phyloP scores from a whole-genome alignment of 2,888 invertebrate species.

The Ditula angustiorana region DNA sequence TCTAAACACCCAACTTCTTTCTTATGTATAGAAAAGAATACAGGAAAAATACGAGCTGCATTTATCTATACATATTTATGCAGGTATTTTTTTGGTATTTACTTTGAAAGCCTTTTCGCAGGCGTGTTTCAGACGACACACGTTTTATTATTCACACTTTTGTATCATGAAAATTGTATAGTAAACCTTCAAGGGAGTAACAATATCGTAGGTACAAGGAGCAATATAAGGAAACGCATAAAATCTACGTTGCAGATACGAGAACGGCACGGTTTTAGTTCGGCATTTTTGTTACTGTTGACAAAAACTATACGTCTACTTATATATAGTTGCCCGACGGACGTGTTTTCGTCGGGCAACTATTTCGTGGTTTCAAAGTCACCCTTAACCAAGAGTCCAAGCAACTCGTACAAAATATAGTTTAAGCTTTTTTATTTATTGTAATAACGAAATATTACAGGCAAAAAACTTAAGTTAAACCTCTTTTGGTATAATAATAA shows the following conservation, averaged over 20 bases:
- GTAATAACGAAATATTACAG: too few species aligned
- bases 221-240: conserved; percentile 19
- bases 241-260: conserved; percentile 5
- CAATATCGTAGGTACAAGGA: conserved; percentile 12
- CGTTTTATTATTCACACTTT: conserved; percentile 38
- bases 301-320: neutral
- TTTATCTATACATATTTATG: conserved; percentile 29
- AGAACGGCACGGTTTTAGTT: neutral
- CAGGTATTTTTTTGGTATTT: conserved; percentile 37
- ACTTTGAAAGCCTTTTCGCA: conserved; percentile 35
- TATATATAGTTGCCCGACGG: too few species aligned
- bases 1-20: too few species aligned
- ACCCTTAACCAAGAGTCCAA: too few species aligned
- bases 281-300: neutral
- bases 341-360: too few species aligned
- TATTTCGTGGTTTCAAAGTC: too few species aligned
- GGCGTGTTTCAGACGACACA: conserved; percentile 25
- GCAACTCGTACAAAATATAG: too few species aligned
- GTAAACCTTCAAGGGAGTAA: conserved; percentile 27
- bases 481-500: too few species aligned
- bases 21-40: conserved; percentile 12
- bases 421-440: too few species aligned
- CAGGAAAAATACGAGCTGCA: conserved; percentile 1
- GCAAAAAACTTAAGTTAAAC: too few species aligned
- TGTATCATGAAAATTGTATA: conserved; percentile 25